Conservation (phyloP, 2,888 invertebrate genomes). For the Leucophenga montana region DNA sequence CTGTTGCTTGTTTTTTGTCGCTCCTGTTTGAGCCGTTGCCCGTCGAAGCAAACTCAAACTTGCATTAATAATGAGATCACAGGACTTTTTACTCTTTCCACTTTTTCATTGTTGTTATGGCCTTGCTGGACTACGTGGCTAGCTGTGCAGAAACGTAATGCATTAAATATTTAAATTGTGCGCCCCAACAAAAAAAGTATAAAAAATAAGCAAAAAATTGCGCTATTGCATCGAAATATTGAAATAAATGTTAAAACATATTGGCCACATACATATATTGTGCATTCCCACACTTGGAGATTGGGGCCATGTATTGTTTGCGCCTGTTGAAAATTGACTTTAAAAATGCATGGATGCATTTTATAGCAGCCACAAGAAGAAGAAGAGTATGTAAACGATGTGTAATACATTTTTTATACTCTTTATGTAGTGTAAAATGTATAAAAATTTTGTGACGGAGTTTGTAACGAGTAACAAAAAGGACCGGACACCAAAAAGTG, state of each 20-base stretch:
- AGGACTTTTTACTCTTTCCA: slow-evolving; percentile 9
- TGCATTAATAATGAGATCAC: too few species aligned
- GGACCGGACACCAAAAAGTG: too few species aligned
- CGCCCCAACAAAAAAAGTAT: slow-evolving; percentile 50
- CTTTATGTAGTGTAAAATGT: slow-evolving; percentile 26
- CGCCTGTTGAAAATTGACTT: slow-evolving; percentile 9
- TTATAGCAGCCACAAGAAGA: background rate
- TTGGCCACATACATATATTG: slow-evolving; percentile 61
- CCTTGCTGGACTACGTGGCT: slow-evolving; percentile 13
- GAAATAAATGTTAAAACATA: slow-evolving; percentile 61
- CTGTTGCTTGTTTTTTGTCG: background rate
- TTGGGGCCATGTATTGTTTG: background rate
- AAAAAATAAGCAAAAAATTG: slow-evolving; percentile 20
- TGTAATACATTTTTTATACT: slow-evolving; percentile 21
- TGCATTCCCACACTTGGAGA: slow-evolving; percentile 41
- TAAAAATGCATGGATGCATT: slow-evolving; percentile 22
- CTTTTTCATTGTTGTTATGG: slow-evolving; percentile 32
- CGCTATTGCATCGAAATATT: slow-evolving; percentile 44
- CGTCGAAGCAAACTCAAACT: too few species aligned
- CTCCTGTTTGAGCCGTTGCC: background rate
- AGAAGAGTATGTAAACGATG: background rate
- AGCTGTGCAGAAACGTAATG: slow-evolving; percentile 39
- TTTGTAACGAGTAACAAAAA: too few species aligned
- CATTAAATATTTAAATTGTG: slow-evolving; percentile 62
- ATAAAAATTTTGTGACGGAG: too few species aligned